Conservation (phyloP, 2,797 vertebrate species). For the Sparus aurata region DNA sequence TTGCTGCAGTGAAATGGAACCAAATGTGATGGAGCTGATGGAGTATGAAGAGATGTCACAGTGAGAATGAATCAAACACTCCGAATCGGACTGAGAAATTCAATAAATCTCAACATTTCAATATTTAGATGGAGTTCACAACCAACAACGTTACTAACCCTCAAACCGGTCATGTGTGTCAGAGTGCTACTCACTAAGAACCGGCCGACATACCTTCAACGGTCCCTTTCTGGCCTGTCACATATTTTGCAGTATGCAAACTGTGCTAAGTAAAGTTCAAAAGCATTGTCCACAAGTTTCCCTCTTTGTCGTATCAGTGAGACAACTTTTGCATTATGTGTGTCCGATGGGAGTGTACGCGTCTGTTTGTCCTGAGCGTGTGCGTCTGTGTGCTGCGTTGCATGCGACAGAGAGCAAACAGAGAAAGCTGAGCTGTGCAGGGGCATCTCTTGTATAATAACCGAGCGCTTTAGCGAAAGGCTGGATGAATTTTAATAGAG, state of each 20-base stretch:
- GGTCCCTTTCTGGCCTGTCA: not conserved
- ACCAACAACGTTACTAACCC: too few species aligned
- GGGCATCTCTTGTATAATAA: slow-evolving; percentile 81
- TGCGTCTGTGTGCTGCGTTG: slow-evolving; percentile 11
- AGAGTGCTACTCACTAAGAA: not conserved
- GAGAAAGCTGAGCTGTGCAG: slow-evolving; percentile 64
- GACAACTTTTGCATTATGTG: not conserved
- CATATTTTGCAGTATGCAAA: too few species aligned
- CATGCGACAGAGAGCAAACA: slow-evolving; percentile 58
- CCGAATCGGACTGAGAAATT: too few species aligned
- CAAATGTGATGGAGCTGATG: too few species aligned
- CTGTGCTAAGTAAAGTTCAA: not conserved
- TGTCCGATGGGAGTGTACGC: not conserved
- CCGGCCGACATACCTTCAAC: not conserved
- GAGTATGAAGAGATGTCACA: too few species aligned
- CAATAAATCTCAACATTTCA: too few species aligned
- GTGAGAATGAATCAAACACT: too few species aligned
- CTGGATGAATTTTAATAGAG: slow-evolving; percentile 84
- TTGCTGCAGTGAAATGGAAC: too few species aligned
- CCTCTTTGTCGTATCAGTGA: not conserved
- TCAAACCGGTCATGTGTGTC: not conserved
- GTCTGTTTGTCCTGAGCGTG: slow-evolving; percentile 31
- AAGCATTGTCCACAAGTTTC: slow-evolving; percentile 9
- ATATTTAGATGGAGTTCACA: too few species aligned
- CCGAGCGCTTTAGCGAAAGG: slow-evolving; percentile 67